Evolutionary conservation across 2,113 vertebrate species (phyloP).

Genomic region (Nothoprocta pentlandii): DNA sequence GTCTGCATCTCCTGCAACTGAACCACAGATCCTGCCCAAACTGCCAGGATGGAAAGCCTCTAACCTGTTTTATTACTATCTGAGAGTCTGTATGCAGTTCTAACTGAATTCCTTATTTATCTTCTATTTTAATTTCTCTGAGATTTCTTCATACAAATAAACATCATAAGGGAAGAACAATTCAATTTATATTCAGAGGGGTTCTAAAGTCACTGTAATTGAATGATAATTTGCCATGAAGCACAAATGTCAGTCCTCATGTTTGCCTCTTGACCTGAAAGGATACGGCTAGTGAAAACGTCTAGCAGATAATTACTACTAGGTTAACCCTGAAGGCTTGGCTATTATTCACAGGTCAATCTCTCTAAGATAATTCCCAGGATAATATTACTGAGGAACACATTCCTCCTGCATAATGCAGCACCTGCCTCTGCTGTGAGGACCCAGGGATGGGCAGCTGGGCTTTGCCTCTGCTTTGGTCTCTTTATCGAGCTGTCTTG

Average conservation of each 20-base stretch:
- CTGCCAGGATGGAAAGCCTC: neutral
- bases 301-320: conserved; percentile 79
- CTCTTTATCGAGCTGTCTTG: neutral
- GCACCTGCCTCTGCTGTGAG: neutral
- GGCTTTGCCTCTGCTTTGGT: neutral
- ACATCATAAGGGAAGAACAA: conserved; percentile 6
- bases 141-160: conserved; percentile 6
- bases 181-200: conserved; percentile 32
- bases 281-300: conserved; percentile 72
- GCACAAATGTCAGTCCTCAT: neutral
- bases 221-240: conserved; percentile 59
- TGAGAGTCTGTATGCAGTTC: neutral
- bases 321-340: conserved; percentile 76
- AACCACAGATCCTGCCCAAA: neutral
- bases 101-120: neutral
- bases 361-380: conserved; percentile 79
- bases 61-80: neutral
- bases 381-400: conserved; percentile 71
- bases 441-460: neutral
- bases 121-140: neutral
- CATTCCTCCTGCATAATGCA: conserved; percentile 66
- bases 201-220: conserved; percentile 45
- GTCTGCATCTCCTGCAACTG: neutral
- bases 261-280: conserved; percentile 70
- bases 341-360: conserved; percentile 84